A percentile compares a stretch with the other conserved stretches of the same genome.
phyloP scores from a whole-genome alignment of 1,140 invertebrate species.

The Brachionus angularis region DNA sequence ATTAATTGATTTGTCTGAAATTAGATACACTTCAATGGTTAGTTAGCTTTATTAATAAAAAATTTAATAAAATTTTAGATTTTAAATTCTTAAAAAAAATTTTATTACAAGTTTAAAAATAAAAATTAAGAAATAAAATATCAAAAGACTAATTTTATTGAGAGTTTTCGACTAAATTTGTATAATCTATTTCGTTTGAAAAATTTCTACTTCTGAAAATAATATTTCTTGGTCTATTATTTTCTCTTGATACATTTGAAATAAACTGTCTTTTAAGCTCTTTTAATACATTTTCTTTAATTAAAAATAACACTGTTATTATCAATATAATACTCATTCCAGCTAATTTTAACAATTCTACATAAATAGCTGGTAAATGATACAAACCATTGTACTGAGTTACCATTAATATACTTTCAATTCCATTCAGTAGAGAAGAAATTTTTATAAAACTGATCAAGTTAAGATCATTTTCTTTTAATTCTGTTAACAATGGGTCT shows the following conservation, averaged over 20 bases:
- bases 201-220: background rate
- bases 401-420: too few species aligned
- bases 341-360: too few species aligned
- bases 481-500: background rate
- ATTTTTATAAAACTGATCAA: too few species aligned
- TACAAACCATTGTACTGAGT: too few species aligned
- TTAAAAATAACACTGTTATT: background rate
- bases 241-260: background rate
- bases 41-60: too few species aligned
- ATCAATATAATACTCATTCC: too few species aligned
- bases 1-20: too few species aligned
- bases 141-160: background rate
- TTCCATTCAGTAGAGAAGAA: too few species aligned
- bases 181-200: background rate
- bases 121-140: background rate
- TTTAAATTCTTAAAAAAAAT: background rate
- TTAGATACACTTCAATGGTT: too few species aligned
- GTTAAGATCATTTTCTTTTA: background rate
- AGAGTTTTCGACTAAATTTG: conserved; percentile 29
- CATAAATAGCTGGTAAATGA: too few species aligned
- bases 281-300: background rate
- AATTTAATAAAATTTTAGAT: too few species aligned
- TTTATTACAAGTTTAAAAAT: background rate
- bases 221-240: background rate
- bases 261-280: background rate